Conservation (phyloP, 2,888 invertebrate species). For the Hyles lineata region DNA sequence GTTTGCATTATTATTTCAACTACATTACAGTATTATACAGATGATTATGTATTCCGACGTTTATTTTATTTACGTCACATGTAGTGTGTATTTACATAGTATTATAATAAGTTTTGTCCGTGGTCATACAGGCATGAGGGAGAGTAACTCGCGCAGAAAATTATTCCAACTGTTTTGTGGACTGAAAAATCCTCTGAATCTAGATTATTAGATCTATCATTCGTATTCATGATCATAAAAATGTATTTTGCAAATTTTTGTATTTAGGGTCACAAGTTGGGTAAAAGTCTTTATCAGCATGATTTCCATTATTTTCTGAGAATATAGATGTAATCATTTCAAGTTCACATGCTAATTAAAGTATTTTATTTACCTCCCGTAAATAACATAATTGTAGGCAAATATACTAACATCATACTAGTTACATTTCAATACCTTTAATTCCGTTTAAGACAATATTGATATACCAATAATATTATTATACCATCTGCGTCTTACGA, state of each 20-base stretch:
- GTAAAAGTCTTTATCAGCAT: not conserved
- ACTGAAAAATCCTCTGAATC: conserved; percentile 24
- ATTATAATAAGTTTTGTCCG: conserved; percentile 26
- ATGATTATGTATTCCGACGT: conserved; percentile 10
- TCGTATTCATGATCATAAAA: conserved; percentile 22
- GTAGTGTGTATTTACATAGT: conserved; percentile 8
- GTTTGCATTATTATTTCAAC: conserved; percentile 3
- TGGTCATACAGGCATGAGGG: conserved; percentile 28
- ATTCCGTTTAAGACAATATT: no score
- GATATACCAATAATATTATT: no score
- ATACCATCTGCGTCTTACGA: not conserved
- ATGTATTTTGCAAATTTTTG: conserved; percentile 9
- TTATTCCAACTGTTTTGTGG: conserved; percentile 28
- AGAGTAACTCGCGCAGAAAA: conserved; percentile 33
- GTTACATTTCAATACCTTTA: no score
- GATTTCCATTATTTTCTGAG: no score
- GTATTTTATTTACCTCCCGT: no score
- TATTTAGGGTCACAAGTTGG: not conserved
- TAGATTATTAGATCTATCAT: conserved; percentile 26
- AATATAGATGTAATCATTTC: no score
- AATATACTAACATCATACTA: no score
- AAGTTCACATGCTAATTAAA: no score
- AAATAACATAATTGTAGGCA: no score
- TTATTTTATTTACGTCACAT: conserved; percentile 24
- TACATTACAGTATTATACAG: not conserved